Evolutionary conservation across 1,140 invertebrate species (phyloP).

Genomic region (Dreissena rostriformis): DNA sequence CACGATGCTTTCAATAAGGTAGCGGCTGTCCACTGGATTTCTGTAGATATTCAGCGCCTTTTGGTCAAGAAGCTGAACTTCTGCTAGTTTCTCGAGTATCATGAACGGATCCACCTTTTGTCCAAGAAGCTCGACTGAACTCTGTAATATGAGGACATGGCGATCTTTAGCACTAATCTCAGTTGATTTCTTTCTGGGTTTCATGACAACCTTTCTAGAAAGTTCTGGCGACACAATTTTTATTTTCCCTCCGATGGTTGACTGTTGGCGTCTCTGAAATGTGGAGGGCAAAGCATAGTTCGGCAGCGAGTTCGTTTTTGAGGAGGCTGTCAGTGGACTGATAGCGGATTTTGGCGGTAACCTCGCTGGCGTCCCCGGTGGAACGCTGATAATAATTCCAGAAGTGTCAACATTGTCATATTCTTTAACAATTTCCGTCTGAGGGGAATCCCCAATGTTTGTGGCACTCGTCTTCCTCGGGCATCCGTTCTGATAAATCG

Average conservation of each 20-base stretch:
- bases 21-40: constrained; percentile 69
- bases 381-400: not conserved
- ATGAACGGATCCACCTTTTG: constrained; percentile 72
- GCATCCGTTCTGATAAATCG: constrained; percentile 71
- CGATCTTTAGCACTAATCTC: constrained; percentile 64
- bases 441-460: not conserved
- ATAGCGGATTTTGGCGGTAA: not conserved
- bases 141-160: constrained; percentile 73
- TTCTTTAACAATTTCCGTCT: constrained; percentile 14
- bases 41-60: constrained; percentile 68
- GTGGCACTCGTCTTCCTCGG: constrained; percentile 49
- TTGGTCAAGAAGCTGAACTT: constrained; percentile 60
- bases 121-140: constrained; percentile 70
- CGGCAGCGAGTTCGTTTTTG: constrained; percentile 23
- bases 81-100: constrained; percentile 68
- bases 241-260: constrained; percentile 60
- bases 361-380: not conserved
- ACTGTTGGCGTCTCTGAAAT: not conserved
- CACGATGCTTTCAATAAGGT: constrained; percentile 73
- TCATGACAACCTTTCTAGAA: constrained; percentile 54
- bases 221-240: constrained; percentile 73
- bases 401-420: constrained; percentile 43
- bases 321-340: constrained; percentile 11
- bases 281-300: constrained; percentile 33
- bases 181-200: constrained; percentile 62